Conservation (phyloP, 2,888 invertebrate genomes). For the Spilarctia lutea region DNA sequence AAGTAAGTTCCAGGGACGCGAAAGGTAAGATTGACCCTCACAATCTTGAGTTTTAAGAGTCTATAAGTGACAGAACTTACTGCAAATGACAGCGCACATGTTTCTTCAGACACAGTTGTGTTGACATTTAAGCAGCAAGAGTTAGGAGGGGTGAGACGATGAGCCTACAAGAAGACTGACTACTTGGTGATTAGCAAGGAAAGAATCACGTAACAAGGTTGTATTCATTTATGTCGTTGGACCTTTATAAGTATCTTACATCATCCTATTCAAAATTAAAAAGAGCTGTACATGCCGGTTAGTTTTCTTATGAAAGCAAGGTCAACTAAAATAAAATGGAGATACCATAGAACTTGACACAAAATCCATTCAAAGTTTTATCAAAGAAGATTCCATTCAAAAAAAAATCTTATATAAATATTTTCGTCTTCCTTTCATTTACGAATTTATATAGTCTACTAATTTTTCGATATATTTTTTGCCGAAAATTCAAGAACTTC, state of each 20-base stretch:
- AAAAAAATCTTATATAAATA: background rate
- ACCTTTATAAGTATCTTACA: background rate
- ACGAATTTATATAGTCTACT: background rate
- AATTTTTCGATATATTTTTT: conserved; percentile 12
- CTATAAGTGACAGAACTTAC: no score
- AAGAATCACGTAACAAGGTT: no score
- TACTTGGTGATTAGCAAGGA: no score
- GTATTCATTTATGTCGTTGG: background rate
- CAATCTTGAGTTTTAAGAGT: no score
- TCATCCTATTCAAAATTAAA: background rate
- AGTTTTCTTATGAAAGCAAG: background rate
- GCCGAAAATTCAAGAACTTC: background rate
- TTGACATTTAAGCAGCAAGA: no score
- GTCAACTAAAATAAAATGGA: background rate
- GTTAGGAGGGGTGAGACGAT: no score
- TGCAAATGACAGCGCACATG: no score
- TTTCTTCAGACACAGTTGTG: no score
- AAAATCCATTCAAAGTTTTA: background rate
- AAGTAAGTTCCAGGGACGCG: no score
- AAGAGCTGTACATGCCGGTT: background rate
- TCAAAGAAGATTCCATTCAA: background rate
- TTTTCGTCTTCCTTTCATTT: background rate
- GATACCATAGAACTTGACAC: background rate
- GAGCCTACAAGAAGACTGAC: no score
- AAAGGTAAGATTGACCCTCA: no score